Evolutionary conservation across 2,888 invertebrate genomes (phyloP), one percentile per base, ranked within the genome.

Genomic region (Nectonema munidae): DNA sequence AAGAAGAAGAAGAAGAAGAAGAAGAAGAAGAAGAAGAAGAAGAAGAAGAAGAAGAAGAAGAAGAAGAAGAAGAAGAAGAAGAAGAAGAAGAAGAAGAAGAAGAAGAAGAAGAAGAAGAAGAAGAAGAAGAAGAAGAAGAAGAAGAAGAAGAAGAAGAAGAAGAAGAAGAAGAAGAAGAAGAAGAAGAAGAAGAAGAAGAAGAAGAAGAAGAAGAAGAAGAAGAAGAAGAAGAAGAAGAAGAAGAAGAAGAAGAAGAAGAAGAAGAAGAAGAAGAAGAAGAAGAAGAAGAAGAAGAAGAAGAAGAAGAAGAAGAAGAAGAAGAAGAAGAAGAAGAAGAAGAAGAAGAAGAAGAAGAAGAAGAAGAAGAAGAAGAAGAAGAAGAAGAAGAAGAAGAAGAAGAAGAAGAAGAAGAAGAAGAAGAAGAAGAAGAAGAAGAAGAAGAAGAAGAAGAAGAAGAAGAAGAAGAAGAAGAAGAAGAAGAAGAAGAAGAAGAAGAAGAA

Each of bases 1-100:
- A 25, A 25, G 25, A 25, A 25, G 25, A 25, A 25, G 25, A 25
- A 25, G 25, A 25, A 25, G 25, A 25, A 25, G 25, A 25, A 25
- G 25, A 25, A 25, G 25, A 25, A 25, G 25, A 25, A 25, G 25
- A 25, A 25, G 25, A 25, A 25, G 25, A 25, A 25, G 25, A 25
- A 25, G 25, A 25, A 25, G 25, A 25, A 25, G n/a, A 25, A n/a
- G n/a, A 25, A n/a, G n/a, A 25, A n/a, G n/a, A 25, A n/a, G n/a
- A 25, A n/a, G n/a, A 25, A n/a, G n/a, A 25, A n/a, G n/a, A 25
- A n/a, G n/a, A 25, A n/a, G n/a, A 25, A n/a, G n/a, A 25, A n/a
- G n/a, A 25, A n/a, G n/a, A 25, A n/a, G n/a, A 25, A n/a, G n/a
- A 25, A n/a, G n/a, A 25, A n/a, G n/a, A 25, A n/a, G n/a, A 25